Conservation (phyloP, 2,113 vertebrate genomes). For the Nothobranchius furzeri region DNA sequence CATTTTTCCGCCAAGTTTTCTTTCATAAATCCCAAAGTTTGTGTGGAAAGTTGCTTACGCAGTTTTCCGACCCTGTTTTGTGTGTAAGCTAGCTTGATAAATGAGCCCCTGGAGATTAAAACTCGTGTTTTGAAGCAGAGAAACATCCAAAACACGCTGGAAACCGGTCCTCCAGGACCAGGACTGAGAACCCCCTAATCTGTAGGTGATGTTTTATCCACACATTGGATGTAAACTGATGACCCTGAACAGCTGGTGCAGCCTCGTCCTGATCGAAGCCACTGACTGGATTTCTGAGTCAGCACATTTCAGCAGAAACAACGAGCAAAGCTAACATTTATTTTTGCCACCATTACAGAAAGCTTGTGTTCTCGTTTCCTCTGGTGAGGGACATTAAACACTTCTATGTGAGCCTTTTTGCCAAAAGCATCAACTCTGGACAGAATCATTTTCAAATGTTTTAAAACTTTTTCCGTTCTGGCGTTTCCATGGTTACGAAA, state of each 20-base stretch:
- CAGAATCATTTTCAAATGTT: neutral
- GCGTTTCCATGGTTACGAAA: neutral
- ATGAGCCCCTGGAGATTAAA: no score
- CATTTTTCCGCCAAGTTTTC: no score
- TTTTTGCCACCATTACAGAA: constrained; percentile 43
- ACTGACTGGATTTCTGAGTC: no score
- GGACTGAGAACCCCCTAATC: no score
- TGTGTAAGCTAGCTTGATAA: no score
- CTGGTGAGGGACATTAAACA: neutral
- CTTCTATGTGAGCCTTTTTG: constrained; percentile 22
- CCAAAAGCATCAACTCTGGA: constrained; percentile 33
- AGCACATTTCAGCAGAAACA: neutral
- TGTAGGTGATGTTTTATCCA: no score
- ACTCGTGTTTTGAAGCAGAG: no score
- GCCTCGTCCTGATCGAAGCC: neutral
- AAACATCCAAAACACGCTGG: no score
- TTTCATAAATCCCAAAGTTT: no score
- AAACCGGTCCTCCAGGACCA: no score
- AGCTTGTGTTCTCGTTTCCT: neutral
- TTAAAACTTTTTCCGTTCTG: neutral
- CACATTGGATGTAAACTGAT: neutral
- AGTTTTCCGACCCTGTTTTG: no score
- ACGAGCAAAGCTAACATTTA: constrained; percentile 11
- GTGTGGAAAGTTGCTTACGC: no score
- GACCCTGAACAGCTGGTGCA: neutral